Percentiles rank a stretch among this genome's conserved stretches.
These are phyloP conservation scores for Oscheius onirici DNA, from an alignment of 2,888 invertebrate genomes.

Conservation along the genomic window DNA sequence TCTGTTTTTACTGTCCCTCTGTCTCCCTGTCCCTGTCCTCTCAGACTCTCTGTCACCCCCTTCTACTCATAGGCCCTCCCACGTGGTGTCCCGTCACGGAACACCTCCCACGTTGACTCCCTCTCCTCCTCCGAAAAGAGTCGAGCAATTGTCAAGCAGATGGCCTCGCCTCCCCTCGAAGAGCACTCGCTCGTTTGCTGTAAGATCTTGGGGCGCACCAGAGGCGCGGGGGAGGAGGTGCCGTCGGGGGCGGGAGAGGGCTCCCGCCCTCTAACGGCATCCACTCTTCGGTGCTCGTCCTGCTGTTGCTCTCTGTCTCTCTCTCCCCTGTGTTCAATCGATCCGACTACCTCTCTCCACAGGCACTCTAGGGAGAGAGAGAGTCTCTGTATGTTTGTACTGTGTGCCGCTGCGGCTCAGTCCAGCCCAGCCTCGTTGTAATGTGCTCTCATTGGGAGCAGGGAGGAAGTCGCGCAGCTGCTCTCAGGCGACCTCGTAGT, in stretches of 20 bases:
- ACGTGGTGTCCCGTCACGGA: background rate
- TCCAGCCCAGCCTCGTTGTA: background rate
- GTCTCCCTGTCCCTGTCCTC: background rate
- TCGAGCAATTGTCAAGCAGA: slow-evolving; percentile 8
- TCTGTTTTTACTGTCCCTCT: background rate
- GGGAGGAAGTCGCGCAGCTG: slow-evolving; percentile 8
- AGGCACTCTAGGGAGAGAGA: too few relatives aligned
- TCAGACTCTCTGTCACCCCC: background rate
- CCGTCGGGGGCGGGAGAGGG: background rate
- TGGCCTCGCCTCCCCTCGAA: too few relatives aligned
- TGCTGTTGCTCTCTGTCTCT: background rate
- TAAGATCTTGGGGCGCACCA: slow-evolving; percentile 9
- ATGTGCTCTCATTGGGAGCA: slow-evolving; percentile 13
- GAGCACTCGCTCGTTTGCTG: background rate
- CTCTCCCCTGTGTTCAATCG: background rate
- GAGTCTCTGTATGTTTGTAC: slow-evolving; percentile 11
- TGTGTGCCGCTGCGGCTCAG: slow-evolving; percentile 6
- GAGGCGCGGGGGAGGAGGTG: background rate
- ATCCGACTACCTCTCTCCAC: slow-evolving; percentile 3
- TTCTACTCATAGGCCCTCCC: background rate
- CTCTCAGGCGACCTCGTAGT: background rate
- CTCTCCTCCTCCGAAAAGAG: background rate
- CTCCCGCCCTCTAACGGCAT: background rate
- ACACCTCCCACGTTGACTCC: slow-evolving; percentile 18
- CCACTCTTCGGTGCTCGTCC: background rate